phyloP scores from a whole-genome alignment of 2,888 invertebrate species.

The Oeneis ivallda region DNA sequence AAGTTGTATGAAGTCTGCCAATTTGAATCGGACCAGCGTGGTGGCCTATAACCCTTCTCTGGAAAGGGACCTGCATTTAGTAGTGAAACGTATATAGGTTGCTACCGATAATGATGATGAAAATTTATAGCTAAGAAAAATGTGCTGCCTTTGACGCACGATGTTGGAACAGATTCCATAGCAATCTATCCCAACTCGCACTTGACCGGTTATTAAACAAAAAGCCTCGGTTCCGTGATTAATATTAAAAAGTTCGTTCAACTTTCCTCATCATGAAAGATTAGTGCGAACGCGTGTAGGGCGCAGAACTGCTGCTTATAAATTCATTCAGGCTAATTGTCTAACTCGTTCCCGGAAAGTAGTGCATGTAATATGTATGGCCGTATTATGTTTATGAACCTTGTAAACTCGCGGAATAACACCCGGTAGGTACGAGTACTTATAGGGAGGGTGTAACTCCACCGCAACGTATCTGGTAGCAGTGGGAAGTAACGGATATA shows the following conservation, averaged over 20 bases:
- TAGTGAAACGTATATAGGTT: too few relatives aligned
- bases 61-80: too few relatives aligned
- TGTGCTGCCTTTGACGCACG: too few relatives aligned
- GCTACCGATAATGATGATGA: too few relatives aligned
- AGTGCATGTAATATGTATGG: constrained; percentile 6
- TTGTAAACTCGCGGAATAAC: background rate
- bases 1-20: too few relatives aligned
- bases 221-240: constrained; percentile 41
- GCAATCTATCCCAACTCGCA: background rate
- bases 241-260: constrained; percentile 52
- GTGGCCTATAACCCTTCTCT: too few relatives aligned
- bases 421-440: background rate
- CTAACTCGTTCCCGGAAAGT: constrained; percentile 22
- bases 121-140: too few relatives aligned
- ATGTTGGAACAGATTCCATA: too few relatives aligned
- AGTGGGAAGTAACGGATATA: too few relatives aligned
- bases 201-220: background rate
- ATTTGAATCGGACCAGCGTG: too few relatives aligned
- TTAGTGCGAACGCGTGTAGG: constrained; percentile 35
- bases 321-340: constrained; percentile 31
- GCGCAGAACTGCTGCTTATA: constrained; percentile 26
- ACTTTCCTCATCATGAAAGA: constrained; percentile 50
- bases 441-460: too few relatives aligned
- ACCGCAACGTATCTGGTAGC: background rate
- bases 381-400: constrained; percentile 4